Base-by-base conservation (phyloP, 2,797 vertebrate genomes). In the Acanthiza pusilla region DNA sequence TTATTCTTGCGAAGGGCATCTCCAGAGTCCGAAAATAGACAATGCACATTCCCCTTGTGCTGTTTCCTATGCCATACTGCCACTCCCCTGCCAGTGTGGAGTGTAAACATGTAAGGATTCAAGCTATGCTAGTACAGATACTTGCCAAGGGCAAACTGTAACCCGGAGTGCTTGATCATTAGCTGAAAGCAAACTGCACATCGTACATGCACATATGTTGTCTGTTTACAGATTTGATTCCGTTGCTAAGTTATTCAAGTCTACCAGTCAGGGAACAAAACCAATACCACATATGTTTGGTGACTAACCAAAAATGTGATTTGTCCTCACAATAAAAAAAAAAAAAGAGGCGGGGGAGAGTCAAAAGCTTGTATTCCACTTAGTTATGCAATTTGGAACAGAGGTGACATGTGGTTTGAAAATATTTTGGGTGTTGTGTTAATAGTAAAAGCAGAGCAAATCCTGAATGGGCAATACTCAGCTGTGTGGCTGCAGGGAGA, bases 121-220 rank as follows among this genome's bases (percentile, higher is more conserved):
- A 76, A 95, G 92, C 95, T 79, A 85, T 84, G 94, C 85, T 74
- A 43, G 73, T 90, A 60, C 85, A 88, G 92, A 88, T 89, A 85
- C 67, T 96, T 96, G 96, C 96, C 94, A 96, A 95, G 67, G 94
- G 95, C 94, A 95, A 96, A 61, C 94, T 88, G 91, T 60, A 96
- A 94, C 85, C 76, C 89, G 50, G 94, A 96, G 89, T 91, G 92
- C 94, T 93, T 94, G 92, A 93, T 95, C 94, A 95, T 94, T 96
- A 96, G 94, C 94, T 94, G 91, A 93, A 89, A 96, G 87, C 95
- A 92, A 96, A 78, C 79, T 93, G 92, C 91, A 93, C 85, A 70
- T 88, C 0, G 26, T 95, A 50, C 82, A 53, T 70, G 89, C 89
- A 93, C 91, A 93, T 96, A 96, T 95, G 93, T 86, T 93, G 89